These are phyloP conservation scores for Eleginops maclovinus DNA, from an alignment of 2,113 vertebrate species.

Conservation along the genomic window DNA sequence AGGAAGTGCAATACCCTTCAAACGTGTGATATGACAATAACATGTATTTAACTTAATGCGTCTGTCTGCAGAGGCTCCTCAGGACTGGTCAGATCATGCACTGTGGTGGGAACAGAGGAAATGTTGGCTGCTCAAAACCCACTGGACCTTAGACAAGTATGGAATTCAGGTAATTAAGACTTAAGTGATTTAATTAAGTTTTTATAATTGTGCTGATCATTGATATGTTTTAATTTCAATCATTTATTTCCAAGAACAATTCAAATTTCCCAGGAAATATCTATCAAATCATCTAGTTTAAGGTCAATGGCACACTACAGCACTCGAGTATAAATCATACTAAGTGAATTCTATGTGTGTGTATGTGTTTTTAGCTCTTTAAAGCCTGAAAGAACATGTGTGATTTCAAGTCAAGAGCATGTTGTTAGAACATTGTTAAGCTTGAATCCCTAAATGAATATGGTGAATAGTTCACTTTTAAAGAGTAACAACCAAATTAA, in stretches of 20 bases:
- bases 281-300: neutral
- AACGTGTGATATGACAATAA: conserved; percentile 8
- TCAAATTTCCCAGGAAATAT: neutral
- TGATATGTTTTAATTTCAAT: neutral
- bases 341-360: neutral
- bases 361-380: neutral
- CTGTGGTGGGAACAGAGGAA: conserved; percentile 97
- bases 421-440: neutral
- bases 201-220: neutral
- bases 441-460: neutral
- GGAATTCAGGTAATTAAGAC: conserved; percentile 83
- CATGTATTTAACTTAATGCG: conserved; percentile 6
- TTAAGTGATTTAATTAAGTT: neutral
- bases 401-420: neutral
- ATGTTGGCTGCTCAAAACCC: conserved; percentile 95
- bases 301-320: neutral
- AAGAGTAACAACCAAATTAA: neutral
- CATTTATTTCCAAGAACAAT: neutral
- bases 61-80: conserved; percentile 83
- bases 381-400: too few relatives aligned
- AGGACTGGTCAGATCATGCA: conserved; percentile 97
- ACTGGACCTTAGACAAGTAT: conserved; percentile 97
- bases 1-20: neutral
- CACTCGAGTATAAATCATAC: neutral
- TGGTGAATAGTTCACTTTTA: neutral